Evolutionary conservation across 1,140 invertebrate genomes (phyloP), one percentile per base, ranked within the genome.

Genomic region (Helicoverpa zea): DNA sequence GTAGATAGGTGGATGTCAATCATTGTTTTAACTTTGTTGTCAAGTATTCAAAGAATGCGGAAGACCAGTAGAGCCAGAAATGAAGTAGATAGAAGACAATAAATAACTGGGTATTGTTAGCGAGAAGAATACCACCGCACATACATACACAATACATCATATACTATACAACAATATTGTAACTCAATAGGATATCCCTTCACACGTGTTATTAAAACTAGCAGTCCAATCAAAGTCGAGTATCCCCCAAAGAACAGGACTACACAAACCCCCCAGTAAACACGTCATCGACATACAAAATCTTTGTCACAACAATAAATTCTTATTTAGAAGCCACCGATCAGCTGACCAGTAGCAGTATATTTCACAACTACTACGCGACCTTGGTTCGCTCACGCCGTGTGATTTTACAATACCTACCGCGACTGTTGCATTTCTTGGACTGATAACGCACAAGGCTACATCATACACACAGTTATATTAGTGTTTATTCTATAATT

Each of bases 351-450:
- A 72, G 49, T 72, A 54, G 18, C 43, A 29, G 18, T 11, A 30
- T 3, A 18, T 76, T 76, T 76, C 74, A 76, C 74, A 76, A 63
- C 72, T 14, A 18, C 2, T 4, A 3, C 43, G 13, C 10, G 58
- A 61, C 74, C 74, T 76, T 76, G 74, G 18, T 14, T 18, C 74
- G 58, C 74, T 61, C 47, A 58, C 54, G 51, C 52, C 56, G 35
- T 29, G 35, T 35, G 14, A 59, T 72, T 52, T 54, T 74, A 59
- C 72, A 74, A 30, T 49, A 73, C 52, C 54, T 54, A 72, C 68
- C n/a, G 61, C 7, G 64, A 68, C 43, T 18, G 29, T 76, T 76
- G 74, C 74, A 76, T 76, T 76, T 76, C 74, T 76, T 47, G 74
- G 14, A 64, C 74, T 76, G 74, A 76, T 76, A 76, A 76, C 73